phyloP scores from a whole-genome alignment of 1,140 invertebrate species.

The Acromyrmex heyeri region DNA sequence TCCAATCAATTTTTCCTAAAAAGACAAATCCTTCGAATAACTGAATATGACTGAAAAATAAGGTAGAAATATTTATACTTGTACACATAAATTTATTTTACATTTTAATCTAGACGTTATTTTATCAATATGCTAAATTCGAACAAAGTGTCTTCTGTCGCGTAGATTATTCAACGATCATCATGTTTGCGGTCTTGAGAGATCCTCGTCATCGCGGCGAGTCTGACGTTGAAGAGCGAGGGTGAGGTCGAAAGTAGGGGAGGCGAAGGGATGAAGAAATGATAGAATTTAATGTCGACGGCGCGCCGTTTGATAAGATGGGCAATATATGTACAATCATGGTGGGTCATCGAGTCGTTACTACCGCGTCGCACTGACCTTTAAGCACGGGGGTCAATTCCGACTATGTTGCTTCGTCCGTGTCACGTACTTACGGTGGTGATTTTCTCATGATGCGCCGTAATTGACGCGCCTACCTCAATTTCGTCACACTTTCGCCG shows the following conservation, averaged over 20 bases:
- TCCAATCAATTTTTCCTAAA: not conserved
- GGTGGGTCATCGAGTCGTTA: slow-evolving; percentile 76
- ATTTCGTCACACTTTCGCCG: slow-evolving; percentile 74
- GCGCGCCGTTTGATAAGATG: slow-evolving; percentile 76
- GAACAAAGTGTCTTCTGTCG: not conserved
- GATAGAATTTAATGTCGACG: slow-evolving; percentile 75
- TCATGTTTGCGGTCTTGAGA: slow-evolving; percentile 1
- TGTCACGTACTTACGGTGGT: slow-evolving; percentile 72
- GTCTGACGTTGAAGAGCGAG: slow-evolving; percentile 40
- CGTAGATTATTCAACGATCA: slow-evolving; percentile 13
- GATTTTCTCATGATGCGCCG: slow-evolving; percentile 75
- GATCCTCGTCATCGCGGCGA: slow-evolving; percentile 21
- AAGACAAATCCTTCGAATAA: not conserved
- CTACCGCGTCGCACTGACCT: slow-evolving; percentile 73
- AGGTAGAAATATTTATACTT: not conserved
- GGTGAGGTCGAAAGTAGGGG: slow-evolving; percentile 16
- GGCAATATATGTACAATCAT: slow-evolving; percentile 75
- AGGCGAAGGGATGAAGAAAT: slow-evolving; percentile 40
- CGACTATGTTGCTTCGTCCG: slow-evolving; percentile 54
- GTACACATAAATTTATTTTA: not conserved
- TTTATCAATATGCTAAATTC: slow-evolving; percentile 1
- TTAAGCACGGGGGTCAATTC: slow-evolving; percentile 77
- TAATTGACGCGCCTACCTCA: slow-evolving; percentile 74
- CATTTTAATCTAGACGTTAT: slow-evolving; percentile 4
- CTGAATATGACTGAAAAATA: not conserved